Percentiles rank a stretch among this genome's conserved stretches.
Conservation (phyloP, 2,113 vertebrate genomes). For the Aegithalos caudatus region DNA sequence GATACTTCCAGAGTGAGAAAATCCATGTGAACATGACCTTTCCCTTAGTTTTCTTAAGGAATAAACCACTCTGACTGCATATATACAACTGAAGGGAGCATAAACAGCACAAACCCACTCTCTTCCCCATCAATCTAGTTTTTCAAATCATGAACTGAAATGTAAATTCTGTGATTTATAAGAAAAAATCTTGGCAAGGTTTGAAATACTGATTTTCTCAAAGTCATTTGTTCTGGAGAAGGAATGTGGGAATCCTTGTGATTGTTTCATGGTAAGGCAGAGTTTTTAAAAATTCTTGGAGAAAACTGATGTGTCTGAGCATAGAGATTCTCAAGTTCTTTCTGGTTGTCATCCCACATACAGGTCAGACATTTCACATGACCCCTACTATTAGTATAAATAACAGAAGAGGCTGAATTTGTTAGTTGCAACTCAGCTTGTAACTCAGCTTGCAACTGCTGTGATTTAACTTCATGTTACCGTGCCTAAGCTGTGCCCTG, state of each 20-base stretch:
- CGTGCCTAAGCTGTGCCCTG: neutral
- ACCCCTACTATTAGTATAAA: slow-evolving; percentile 31
- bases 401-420: neutral
- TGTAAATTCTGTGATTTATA: neutral
- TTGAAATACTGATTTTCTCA: neutral
- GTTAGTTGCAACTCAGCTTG: neutral
- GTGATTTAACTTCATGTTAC: neutral
- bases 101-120: neutral
- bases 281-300: neutral
- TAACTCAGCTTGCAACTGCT: neutral
- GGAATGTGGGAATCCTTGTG: neutral
- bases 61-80: neutral
- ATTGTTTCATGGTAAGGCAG: neutral
- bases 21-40: slow-evolving; percentile 5
- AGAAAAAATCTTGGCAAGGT: neutral
- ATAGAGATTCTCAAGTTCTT: slow-evolving; percentile 10
- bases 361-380: slow-evolving; percentile 57
- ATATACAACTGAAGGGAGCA: neutral
- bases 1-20: neutral
- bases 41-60: neutral
- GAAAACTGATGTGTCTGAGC: neutral
- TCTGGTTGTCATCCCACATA: slow-evolving; percentile 22
- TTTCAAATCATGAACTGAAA: neutral
- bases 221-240: neutral
- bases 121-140: neutral